These are phyloP conservation scores for Druceiella hillmani DNA, from an alignment of 2,888 invertebrate species.

Conservation along the genomic window DNA sequence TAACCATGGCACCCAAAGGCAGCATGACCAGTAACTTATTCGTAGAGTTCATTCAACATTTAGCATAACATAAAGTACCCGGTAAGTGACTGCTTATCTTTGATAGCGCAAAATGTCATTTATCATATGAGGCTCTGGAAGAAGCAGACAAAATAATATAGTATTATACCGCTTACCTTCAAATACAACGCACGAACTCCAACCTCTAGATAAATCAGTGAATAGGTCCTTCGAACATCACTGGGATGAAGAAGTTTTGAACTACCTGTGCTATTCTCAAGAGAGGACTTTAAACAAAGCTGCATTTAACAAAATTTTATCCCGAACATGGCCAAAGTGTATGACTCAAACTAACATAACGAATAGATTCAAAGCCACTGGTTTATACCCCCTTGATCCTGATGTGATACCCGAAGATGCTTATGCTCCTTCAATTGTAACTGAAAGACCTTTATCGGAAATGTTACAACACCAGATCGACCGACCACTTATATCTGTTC, in stretches of 20 bases:
- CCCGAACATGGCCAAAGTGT: conserved; percentile 17
- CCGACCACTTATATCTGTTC: no score
- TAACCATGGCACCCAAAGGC: conserved; percentile 12
- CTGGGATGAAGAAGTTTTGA: conserved; percentile 16
- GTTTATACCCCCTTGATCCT: no score
- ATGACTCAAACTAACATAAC: conserved; percentile 17
- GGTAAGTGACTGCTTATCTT: conserved; percentile 19
- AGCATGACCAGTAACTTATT: conserved; percentile 12
- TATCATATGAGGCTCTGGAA: conserved; percentile 11
- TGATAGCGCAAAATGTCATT: conserved; percentile 13
- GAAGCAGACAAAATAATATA: conserved; percentile 18
- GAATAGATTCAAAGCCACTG: conserved; percentile 12
- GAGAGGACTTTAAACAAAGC: conserved; percentile 14
- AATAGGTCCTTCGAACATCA: conserved; percentile 16
- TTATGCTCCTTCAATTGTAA: no score
- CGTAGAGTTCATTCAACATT: conserved; percentile 17
- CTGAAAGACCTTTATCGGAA: no score
- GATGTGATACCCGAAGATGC: no score
- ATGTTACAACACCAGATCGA: no score
- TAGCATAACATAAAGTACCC: conserved; percentile 13
- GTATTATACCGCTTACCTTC: conserved; percentile 15
- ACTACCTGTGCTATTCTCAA: conserved; percentile 10
- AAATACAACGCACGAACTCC: conserved; percentile 15
- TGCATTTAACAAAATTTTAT: conserved; percentile 18
- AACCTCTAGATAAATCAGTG: conserved; percentile 17